Conservation (phyloP, 2,888 invertebrate genomes). For the Andrena dorsata region DNA sequence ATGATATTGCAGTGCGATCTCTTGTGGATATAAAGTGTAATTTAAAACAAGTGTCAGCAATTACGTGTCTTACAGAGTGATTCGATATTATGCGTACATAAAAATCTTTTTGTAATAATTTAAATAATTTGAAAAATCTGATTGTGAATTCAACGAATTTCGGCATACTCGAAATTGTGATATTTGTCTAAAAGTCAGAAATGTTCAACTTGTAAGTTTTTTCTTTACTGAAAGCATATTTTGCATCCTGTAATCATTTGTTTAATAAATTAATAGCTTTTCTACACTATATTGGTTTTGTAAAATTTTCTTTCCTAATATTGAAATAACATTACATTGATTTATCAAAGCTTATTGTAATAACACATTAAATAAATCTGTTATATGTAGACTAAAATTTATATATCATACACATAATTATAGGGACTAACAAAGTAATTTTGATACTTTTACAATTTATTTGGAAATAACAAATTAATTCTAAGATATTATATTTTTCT, state of each 20-base stretch:
- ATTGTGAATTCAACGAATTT: conserved; percentile 4
- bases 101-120: conserved; percentile 2
- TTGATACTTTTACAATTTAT: background rate
- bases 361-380: background rate
- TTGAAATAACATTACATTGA: background rate
- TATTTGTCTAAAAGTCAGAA: background rate
- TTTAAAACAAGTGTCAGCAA: conserved; percentile 15
- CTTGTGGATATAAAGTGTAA: conserved; percentile 36
- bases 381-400: background rate
- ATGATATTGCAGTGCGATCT: conserved; percentile 10
- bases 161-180: conserved; percentile 1
- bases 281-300: background rate
- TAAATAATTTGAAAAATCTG: conserved; percentile 21
- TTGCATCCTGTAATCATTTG: conserved; percentile 1
- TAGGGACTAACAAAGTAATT: background rate
- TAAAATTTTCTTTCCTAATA: background rate
- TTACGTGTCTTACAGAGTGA: background rate
- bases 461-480: background rate
- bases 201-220: conserved; percentile 26
- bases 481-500: background rate
- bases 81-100: conserved; percentile 9
- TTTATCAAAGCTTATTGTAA: conserved; percentile 1
- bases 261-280: conserved; percentile 11
- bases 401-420: background rate
- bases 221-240: background rate